Conservation (phyloP, 2,888 invertebrate species). For the Agrotis clavis region DNA sequence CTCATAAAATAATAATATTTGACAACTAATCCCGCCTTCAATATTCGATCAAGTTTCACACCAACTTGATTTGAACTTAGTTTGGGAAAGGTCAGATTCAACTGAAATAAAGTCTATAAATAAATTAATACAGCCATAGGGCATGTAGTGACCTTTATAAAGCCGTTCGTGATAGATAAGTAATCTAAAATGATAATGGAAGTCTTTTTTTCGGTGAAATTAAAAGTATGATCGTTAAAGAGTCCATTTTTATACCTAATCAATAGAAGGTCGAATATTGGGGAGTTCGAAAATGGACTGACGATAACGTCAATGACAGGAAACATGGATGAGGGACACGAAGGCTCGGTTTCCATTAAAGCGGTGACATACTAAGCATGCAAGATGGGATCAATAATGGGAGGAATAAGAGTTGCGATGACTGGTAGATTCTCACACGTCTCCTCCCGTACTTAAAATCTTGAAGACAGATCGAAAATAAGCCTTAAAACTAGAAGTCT, state of each 20-base stretch:
- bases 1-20: not conserved
- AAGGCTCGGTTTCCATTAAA: not conserved
- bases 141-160: not conserved
- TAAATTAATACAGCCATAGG: slow-evolving; percentile 1
- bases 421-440: not conserved
- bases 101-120: slow-evolving; percentile 23
- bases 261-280: not conserved
- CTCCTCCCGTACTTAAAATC: not conserved
- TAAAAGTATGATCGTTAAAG: not conserved
- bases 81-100: slow-evolving; percentile 29
- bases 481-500: too few species aligned
- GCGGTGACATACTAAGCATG: not conserved
- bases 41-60: slow-evolving; percentile 33
- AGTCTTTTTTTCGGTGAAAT: not conserved
- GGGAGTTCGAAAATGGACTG: not conserved
- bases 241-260: not conserved
- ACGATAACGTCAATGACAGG: slow-evolving; percentile 19
- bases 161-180: slow-evolving; percentile 7
- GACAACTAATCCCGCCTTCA: slow-evolving; percentile 2
- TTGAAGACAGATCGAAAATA: not conserved
- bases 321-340: not conserved
- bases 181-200: not conserved
- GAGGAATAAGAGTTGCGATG: not conserved
- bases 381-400: not conserved
- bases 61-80: slow-evolving; percentile 27